Evolutionary conservation across 2,113 vertebrate species (phyloP).

Genomic region (Narcine bancroftii): DNA sequence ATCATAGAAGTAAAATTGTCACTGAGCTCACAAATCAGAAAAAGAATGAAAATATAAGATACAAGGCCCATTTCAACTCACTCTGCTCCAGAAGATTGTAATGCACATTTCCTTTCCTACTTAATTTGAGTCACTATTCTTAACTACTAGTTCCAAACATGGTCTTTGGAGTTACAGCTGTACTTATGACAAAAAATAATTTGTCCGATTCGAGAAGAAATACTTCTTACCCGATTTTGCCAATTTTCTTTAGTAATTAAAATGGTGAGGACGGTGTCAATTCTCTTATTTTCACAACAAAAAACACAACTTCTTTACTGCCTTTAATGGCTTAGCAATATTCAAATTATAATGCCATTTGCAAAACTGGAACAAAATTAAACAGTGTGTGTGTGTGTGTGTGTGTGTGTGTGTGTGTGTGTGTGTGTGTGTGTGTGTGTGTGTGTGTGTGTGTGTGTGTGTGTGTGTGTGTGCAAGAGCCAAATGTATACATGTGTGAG

Average conservation of each 20-base stretch:
- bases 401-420: too few relatives aligned
- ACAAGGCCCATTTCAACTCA: background rate
- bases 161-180: too few relatives aligned
- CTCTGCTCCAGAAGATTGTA: background rate
- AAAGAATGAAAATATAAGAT: background rate
- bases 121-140: background rate
- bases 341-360: background rate
- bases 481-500: too few relatives aligned
- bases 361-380: background rate
- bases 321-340: background rate
- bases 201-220: background rate
- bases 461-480: too few relatives aligned
- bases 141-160: background rate
- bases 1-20: background rate
- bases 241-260: background rate
- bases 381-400: too few relatives aligned
- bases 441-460: too few relatives aligned
- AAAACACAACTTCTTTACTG: background rate
- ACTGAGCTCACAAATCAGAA: background rate
- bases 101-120: background rate
- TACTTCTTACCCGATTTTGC: background rate
- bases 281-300: background rate
- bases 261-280: too few relatives aligned
- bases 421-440: too few relatives aligned
- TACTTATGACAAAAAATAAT: too few relatives aligned